Conservation (phyloP, 2,113 vertebrate genomes). For the Oreochromis spilurus region DNA sequence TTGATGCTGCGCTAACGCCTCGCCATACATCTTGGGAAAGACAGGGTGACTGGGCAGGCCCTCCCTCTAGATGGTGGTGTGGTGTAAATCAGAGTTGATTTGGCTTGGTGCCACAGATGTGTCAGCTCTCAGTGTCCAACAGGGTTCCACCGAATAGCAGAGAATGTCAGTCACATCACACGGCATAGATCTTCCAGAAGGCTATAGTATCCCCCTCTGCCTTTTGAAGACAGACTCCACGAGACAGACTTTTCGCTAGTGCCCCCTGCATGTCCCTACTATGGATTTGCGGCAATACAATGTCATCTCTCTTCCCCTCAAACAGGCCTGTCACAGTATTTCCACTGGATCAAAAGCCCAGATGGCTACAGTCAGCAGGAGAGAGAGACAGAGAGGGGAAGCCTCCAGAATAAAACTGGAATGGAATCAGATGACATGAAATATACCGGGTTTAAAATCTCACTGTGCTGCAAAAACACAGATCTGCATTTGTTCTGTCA, state of each 20-base stretch:
- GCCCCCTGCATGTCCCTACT: slow-evolving; percentile 24
- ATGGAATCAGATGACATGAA: slow-evolving; percentile 29
- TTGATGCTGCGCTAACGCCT: slow-evolving; percentile 41
- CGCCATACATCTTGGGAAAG: slow-evolving; percentile 58
- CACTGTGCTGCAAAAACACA: slow-evolving; percentile 19
- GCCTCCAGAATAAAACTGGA: slow-evolving; percentile 23
- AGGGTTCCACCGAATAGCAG: slow-evolving; percentile 46
- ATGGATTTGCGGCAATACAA: slow-evolving; percentile 38
- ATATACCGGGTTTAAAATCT: slow-evolving; percentile 21
- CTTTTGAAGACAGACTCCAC: slow-evolving; percentile 13
- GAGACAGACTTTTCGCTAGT: slow-evolving; percentile 1
- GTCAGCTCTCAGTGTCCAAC: slow-evolving; percentile 40
- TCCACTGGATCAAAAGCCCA: slow-evolving; percentile 52
- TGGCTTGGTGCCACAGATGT: slow-evolving; percentile 61
- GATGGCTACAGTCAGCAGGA: slow-evolving; percentile 50
- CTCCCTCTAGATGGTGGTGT: slow-evolving; percentile 6
- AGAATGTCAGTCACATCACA: slow-evolving; percentile 48
- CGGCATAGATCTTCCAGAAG: slow-evolving; percentile 27
- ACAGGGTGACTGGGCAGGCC: slow-evolving; percentile 37
- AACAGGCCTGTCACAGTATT: slow-evolving; percentile 43
- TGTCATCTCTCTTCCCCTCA: slow-evolving; percentile 48
- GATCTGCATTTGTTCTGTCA: neutral
- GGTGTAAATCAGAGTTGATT: slow-evolving; percentile 65
- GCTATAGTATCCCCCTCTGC: slow-evolving; percentile 7
- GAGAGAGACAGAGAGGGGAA: slow-evolving; percentile 4